A percentile compares a stretch with the other conserved stretches of the same genome.
phyloP scores from a whole-genome alignment of 2,113 vertebrate genomes.

The Nannobrachium achirus region DNA sequence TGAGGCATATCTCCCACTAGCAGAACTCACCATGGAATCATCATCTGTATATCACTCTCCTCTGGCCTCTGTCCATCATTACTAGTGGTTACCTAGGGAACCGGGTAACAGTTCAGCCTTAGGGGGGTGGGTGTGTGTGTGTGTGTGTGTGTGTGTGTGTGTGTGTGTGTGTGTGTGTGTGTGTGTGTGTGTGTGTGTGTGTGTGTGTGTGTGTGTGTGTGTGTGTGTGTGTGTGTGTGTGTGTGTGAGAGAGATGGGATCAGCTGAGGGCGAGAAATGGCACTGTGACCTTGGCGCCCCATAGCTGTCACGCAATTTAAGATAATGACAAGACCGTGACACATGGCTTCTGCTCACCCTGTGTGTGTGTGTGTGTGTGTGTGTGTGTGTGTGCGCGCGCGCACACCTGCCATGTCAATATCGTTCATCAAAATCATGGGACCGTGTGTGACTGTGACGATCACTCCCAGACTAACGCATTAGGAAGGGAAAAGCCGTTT shows the following conservation, averaged over 20 bases:
- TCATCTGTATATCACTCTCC: slow-evolving; percentile 11
- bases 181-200: no score
- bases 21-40: slow-evolving; percentile 21
- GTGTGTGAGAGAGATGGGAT: no score
- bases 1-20: neutral
- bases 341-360: neutral
- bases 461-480: no score
- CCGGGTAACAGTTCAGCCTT: slow-evolving; percentile 5
- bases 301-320: slow-evolving; percentile 20
- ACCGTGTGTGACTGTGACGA: no score
- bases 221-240: no score
- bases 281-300: slow-evolving; percentile 21
- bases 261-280: slow-evolving; percentile 1
- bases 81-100: slow-evolving; percentile 35
- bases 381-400: neutral
- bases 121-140: slow-evolving; percentile 1
- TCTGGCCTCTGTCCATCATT: slow-evolving; percentile 19
- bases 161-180: no score
- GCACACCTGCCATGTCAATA: no score
- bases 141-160: no score
- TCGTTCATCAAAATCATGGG: no score
- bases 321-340: slow-evolving; percentile 19
- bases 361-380: neutral
- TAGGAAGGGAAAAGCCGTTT: no score
- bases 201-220: no score